These are phyloP conservation scores for Poeciliopsis presidionis DNA, from an alignment of 2,797 vertebrate genomes.

Conservation along the genomic window DNA sequence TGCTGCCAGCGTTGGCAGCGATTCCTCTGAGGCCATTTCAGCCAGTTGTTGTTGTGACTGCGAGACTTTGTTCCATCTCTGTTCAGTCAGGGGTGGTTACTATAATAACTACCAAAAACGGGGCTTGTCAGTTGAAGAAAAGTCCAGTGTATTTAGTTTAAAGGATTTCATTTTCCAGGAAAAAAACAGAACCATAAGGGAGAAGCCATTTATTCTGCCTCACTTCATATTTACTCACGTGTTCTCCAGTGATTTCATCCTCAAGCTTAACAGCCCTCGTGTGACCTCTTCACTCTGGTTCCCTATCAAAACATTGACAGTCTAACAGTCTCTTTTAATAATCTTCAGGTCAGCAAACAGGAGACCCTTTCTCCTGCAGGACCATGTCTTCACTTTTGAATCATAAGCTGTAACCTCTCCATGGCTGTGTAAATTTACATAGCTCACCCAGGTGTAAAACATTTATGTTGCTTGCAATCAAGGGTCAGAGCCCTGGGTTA, in stretches of 20 bases:
- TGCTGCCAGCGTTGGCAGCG: slow-evolving; percentile 45
- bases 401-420: slow-evolving; percentile 16
- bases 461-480: slow-evolving; percentile 53
- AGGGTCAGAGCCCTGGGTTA: slow-evolving; percentile 37
- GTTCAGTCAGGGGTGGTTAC: slow-evolving; percentile 29
- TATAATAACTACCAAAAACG: slow-evolving; percentile 26
- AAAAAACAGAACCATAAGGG: slow-evolving; percentile 3
- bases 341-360: slow-evolving; percentile 15
- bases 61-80: slow-evolving; percentile 22
- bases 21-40: slow-evolving; percentile 53
- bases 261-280: not conserved
- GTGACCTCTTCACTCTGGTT: not conserved
- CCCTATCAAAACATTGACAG: not conserved
- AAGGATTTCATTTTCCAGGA: not conserved
- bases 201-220: not conserved
- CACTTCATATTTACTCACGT: not conserved
- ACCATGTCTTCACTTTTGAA: slow-evolving; percentile 13
- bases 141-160: slow-evolving; percentile 9
- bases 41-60: slow-evolving; percentile 30
- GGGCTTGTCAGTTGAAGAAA: slow-evolving; percentile 22
- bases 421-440: slow-evolving; percentile 27
- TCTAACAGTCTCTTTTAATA: slow-evolving; percentile 9
- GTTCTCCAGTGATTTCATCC: slow-evolving; percentile 2
- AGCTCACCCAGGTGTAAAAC: slow-evolving; percentile 36
- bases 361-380: slow-evolving; percentile 6